Evolutionary conservation across 2,888 invertebrate genomes (phyloP).

Genomic region (Chrysotoxum bicinctum): DNA sequence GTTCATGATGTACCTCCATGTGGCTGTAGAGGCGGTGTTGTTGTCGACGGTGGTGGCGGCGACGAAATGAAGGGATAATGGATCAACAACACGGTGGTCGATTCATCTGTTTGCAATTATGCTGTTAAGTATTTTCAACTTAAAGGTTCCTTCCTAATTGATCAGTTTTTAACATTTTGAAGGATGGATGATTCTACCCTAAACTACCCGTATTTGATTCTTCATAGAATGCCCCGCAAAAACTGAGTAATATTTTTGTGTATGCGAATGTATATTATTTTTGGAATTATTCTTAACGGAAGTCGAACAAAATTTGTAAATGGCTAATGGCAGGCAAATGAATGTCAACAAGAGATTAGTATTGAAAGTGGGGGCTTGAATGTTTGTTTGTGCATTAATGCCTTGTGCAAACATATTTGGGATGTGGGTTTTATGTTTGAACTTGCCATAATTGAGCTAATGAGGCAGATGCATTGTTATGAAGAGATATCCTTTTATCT

Average conservation of each 20-base stretch:
- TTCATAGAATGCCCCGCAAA: slow-evolving; percentile 1
- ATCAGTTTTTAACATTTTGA: slow-evolving; percentile 29
- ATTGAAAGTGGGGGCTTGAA: slow-evolving; percentile 40
- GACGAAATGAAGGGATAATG: slow-evolving; percentile 60
- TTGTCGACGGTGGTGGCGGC: not conserved
- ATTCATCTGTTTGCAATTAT: slow-evolving; percentile 65
- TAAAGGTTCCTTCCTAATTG: slow-evolving; percentile 50
- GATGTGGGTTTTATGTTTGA: slow-evolving; percentile 54
- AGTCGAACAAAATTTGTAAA: slow-evolving; percentile 60
- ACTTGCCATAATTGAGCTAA: slow-evolving; percentile 8
- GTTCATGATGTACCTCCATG: slow-evolving; percentile 4
- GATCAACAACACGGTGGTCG: slow-evolving; percentile 68
- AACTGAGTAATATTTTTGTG: slow-evolving; percentile 40
- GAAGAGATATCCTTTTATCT: too few relatives aligned
- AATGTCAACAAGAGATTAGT: slow-evolving; percentile 46
- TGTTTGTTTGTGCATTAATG: slow-evolving; percentile 55
- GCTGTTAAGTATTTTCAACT: slow-evolving; percentile 53
- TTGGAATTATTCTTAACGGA: slow-evolving; percentile 47
- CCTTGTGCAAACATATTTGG: slow-evolving; percentile 44
- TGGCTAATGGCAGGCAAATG: slow-evolving; percentile 50
- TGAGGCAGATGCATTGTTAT: not conserved
- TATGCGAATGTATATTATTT: slow-evolving; percentile 35
- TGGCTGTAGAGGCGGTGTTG: not conserved
- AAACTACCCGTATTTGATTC: slow-evolving; percentile 4
- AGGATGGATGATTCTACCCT: not conserved